These are phyloP conservation scores for Vulpes vulpes DNA, from an alignment of 2,113 vertebrate species.

Conservation along the genomic window DNA sequence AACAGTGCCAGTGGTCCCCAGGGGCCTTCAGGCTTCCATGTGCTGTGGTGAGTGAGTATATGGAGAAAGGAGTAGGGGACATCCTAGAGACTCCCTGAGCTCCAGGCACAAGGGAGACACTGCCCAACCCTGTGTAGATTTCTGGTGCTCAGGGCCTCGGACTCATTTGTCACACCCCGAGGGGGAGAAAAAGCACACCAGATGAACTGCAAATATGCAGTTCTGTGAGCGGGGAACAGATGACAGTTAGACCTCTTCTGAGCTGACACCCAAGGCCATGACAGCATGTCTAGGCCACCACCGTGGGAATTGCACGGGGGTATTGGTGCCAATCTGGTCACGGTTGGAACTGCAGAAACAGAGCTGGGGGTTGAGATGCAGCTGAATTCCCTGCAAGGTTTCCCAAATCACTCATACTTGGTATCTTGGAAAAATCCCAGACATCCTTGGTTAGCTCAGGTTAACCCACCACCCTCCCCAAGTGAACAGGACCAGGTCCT, in stretches of 20 bases:
- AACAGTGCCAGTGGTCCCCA: background rate
- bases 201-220: background rate
- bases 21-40: background rate
- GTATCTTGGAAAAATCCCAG: background rate
- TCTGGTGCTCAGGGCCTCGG: background rate
- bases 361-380: background rate
- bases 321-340: background rate
- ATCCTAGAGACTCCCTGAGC: background rate
- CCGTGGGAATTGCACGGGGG: fast-evolving
- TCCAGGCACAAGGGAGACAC: background rate
- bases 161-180: background rate
- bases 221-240: background rate
- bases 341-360: fast-evolving
- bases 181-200: background rate
- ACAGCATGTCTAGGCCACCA: background rate
- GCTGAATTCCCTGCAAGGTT: background rate
- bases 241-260: background rate
- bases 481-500: background rate
- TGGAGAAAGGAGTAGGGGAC: background rate
- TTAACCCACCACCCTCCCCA: background rate
- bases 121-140: background rate
- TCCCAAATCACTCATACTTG: background rate
- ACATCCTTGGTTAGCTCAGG: background rate
- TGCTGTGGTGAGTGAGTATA: background rate
- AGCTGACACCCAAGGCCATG: background rate